These are phyloP conservation scores for Lasioglossum morio DNA, from an alignment of 2,888 invertebrate genomes.

Conservation along the genomic window DNA sequence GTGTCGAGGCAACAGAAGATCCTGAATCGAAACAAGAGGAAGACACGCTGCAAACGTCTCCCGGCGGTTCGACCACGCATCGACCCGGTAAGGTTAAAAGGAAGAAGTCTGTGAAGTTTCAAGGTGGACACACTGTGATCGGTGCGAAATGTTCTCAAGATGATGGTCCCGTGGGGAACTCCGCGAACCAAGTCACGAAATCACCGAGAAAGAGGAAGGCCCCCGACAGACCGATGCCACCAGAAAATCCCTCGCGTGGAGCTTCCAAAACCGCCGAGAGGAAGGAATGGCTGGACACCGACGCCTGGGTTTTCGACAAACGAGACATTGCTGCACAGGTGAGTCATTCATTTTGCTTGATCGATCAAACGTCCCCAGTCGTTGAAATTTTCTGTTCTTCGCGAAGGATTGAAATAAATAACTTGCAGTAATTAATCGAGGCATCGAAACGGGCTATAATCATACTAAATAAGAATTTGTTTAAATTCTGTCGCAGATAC, in stretches of 20 bases:
- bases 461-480: slow-evolving; percentile 19
- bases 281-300: slow-evolving; percentile 28
- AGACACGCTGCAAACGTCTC: background rate
- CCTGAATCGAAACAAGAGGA: background rate
- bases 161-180: slow-evolving; percentile 44
- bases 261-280: slow-evolving; percentile 7
- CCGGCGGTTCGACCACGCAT: slow-evolving; percentile 15
- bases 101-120: slow-evolving; percentile 79
- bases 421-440: background rate
- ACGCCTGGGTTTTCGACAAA: slow-evolving; percentile 29
- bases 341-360: slow-evolving; percentile 5
- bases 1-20: background rate
- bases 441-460: background rate
- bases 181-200: slow-evolving; percentile 22
- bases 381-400: background rate
- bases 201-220: slow-evolving; percentile 63
- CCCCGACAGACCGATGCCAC: slow-evolving; percentile 64
- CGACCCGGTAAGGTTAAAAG: slow-evolving; percentile 59
- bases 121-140: slow-evolving; percentile 68
- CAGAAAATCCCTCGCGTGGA: slow-evolving; percentile 1
- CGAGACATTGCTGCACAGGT: slow-evolving; percentile 62
- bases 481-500: slow-evolving; percentile 54
- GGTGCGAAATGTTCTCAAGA: slow-evolving; percentile 49
- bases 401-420: background rate
- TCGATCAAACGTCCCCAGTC: background rate